Base-by-base conservation (phyloP, 92 coral and sea anemone species). In the Actinernus sp. region DNA sequence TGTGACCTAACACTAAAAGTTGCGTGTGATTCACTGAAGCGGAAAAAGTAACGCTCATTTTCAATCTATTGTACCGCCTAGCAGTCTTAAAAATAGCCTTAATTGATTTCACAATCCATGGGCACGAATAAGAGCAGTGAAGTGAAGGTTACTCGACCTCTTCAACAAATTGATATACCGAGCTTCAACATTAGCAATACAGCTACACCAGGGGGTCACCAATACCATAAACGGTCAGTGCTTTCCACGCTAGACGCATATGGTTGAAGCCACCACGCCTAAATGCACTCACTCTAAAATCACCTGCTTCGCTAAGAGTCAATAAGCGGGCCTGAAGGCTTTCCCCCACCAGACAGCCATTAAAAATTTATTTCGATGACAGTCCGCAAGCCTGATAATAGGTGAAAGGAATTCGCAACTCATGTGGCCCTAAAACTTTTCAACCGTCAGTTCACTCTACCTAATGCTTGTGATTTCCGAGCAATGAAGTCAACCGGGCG, bases 231-330 rank as follows among this genome's bases (percentile, higher is more conserved):
- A n/a, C n/a, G n/a, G n/a, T n/a, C n/a, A n/a, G n/a, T n/a, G 7
- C 18, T 4, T 45, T 45, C 18, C 78, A 70, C 58, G 66, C 67
- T 55, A 37, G 56, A 44, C 55, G 57, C 78, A 70, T 70, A 70
- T 57, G 78, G 65, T 57, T 31, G 32, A 31, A n/a, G 20, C 25
- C 33, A 5, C 66, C 25, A 57, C 78, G 66, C 66, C 58, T 55
- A 14, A 49, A 5, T 68, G 68, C 55, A 52, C 63, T 38, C 76
- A 76, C 51, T 77, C 49, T 29, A 55, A 51, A 13, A 61, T 90
- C 97, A 90, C 97, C 97, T 90, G 92, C 73, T 90, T 46, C 54
- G 54, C 87, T 63, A 71, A 57, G 97, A 70, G 62, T 85, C 91
- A 85, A 85, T 70, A 41, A 41, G 25, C 9, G 25, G 19, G 43